Percentiles rank a stretch among this genome's conserved stretches.
phyloP scores from a whole-genome alignment of 2,888 invertebrate genomes.

The Megaustenia siamemsis region DNA sequence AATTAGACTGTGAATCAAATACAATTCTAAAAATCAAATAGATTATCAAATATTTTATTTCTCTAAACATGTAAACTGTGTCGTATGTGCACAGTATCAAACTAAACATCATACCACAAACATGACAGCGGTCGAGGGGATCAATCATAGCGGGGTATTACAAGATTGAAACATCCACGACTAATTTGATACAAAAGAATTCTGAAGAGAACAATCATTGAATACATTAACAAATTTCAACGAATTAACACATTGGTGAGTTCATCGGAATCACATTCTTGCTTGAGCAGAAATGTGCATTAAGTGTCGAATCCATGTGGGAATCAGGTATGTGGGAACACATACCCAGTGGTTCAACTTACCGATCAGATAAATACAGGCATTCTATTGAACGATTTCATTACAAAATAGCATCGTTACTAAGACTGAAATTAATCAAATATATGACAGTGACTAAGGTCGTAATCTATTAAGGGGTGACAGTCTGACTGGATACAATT shows the following conservation, averaged over 20 bases:
- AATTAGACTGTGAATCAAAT: too few species aligned
- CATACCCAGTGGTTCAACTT: too few species aligned
- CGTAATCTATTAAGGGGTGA: too few species aligned
- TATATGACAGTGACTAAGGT: too few species aligned
- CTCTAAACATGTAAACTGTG: conserved; percentile 42
- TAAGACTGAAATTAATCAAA: too few species aligned
- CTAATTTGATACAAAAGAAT: conserved; percentile 12
- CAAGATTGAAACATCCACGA: conserved; percentile 26
- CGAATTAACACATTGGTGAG: neutral
- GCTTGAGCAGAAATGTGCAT: neutral
- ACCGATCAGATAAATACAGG: too few species aligned
- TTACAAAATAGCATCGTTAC: too few species aligned
- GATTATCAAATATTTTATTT: conserved; percentile 41
- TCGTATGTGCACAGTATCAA: conserved; percentile 35
- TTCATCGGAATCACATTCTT: neutral
- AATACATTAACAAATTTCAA: neutral
- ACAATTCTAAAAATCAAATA: too few species aligned
- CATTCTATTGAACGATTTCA: too few species aligned
- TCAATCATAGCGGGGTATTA: neutral
- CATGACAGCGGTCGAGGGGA: conserved; percentile 10
- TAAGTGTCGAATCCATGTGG: neutral
- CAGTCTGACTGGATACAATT: too few species aligned
- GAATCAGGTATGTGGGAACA: neutral
- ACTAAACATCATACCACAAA: conserved; percentile 39
- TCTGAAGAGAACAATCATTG: neutral